Conservation (phyloP, 2,888 invertebrate genomes). For the Pandemis cinnamomeana region DNA sequence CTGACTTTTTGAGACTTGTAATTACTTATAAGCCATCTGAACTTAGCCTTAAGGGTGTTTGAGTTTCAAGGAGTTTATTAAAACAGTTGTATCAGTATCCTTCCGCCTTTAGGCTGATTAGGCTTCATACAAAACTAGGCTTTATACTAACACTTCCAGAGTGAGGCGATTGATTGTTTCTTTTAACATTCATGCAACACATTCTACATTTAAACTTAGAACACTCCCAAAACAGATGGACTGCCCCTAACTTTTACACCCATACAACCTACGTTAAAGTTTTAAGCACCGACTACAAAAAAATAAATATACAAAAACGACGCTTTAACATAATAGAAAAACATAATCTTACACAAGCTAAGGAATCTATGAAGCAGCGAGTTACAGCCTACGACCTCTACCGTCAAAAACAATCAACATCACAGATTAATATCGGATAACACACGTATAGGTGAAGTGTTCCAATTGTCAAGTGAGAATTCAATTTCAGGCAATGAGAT, state of each 20-base stretch:
- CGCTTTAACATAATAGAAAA: conserved; percentile 23
- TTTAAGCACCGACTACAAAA: neutral
- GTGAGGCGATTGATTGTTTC: neutral
- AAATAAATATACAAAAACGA: conserved; percentile 1
- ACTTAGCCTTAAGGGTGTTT: no score
- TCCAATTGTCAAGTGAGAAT: neutral
- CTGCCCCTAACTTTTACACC: neutral
- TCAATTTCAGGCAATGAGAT: neutral
- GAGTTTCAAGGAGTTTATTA: no score
- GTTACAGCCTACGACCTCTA: conserved; percentile 21
- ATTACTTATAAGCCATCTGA: no score
- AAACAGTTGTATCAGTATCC: no score
- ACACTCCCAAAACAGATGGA: neutral
- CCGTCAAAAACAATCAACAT: neutral
- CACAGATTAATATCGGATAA: conserved; percentile 11
- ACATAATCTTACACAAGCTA: conserved; percentile 23
- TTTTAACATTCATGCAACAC: neutral
- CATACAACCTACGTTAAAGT: neutral
- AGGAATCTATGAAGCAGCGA: conserved; percentile 29
- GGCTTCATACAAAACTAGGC: no score
- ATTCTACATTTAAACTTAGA: neutral
- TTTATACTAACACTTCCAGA: no score
- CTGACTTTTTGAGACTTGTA: no score
- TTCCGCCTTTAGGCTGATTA: no score
- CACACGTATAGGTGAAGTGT: neutral